Evolutionary conservation across 2,113 vertebrate genomes (phyloP).

Genomic region (Neotragus pygmaeus): DNA sequence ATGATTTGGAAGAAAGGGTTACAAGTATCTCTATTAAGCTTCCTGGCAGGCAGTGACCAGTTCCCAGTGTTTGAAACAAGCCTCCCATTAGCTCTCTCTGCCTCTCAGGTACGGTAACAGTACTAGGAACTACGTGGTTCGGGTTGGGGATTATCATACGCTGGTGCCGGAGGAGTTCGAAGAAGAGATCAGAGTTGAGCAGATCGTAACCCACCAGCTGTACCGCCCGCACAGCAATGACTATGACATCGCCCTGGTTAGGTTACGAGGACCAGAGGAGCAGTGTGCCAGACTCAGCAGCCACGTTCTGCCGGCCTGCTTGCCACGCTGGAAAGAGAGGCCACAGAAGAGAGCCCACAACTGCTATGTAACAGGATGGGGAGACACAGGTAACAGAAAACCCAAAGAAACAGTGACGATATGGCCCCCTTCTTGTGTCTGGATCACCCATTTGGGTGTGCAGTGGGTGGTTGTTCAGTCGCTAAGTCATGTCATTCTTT

Average conservation of each 20-base stretch:
- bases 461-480: neutral
- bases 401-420: no score
- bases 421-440: neutral
- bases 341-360: constrained; percentile 89
- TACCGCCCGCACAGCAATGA: constrained; percentile 90
- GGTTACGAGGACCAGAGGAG: constrained; percentile 82
- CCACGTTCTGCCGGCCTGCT: constrained; percentile 90
- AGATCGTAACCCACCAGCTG: constrained; percentile 86
- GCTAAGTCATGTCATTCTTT: neutral
- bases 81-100: neutral
- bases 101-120: constrained; percentile 90
- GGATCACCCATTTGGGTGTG: neutral
- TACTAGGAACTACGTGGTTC: constrained; percentile 89
- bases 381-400: constrained; percentile 91
- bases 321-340: constrained; percentile 87
- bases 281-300: constrained; percentile 86
- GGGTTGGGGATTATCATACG: constrained; percentile 95
- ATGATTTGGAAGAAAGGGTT: neutral
- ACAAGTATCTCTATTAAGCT: neutral
- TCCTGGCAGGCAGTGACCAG: neutral
- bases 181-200: constrained; percentile 88
- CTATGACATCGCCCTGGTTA: constrained; percentile 92
- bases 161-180: constrained; percentile 95
- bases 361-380: constrained; percentile 97
- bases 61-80: neutral